phyloP scores from a whole-genome alignment of 2,113 vertebrate genomes.

The Herpetotheres cachinnans region DNA sequence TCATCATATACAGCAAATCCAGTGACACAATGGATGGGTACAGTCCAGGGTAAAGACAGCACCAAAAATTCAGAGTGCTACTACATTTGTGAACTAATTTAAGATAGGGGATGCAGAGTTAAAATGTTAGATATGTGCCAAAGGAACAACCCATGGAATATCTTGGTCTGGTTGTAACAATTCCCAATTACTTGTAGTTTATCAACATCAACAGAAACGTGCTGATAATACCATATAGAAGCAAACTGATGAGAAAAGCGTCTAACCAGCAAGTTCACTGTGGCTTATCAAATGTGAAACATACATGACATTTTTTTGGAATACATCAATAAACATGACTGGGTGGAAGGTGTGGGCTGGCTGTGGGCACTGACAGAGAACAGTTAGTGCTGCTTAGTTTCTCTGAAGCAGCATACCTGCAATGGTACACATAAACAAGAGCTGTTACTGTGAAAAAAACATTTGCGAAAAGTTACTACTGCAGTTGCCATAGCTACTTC shows the following conservation, averaged over 20 bases:
- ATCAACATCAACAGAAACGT: not conserved
- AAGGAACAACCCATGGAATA: not conserved
- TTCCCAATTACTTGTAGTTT: not conserved
- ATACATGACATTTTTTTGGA: not conserved
- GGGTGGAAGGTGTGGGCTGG: not conserved
- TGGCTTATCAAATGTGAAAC: not conserved
- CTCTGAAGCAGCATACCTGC: not conserved
- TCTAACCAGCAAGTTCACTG: not conserved
- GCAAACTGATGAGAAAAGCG: not conserved
- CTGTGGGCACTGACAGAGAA: not conserved
- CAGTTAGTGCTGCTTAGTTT: not conserved
- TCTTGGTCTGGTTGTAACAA: not conserved
- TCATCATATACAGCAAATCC: not conserved
- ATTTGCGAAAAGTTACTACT: not conserved
- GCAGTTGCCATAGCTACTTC: slow-evolving; percentile 7
- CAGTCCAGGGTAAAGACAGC: not conserved
- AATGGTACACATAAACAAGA: not conserved
- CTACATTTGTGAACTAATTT: not conserved
- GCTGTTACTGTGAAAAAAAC: not conserved
- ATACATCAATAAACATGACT: not conserved
- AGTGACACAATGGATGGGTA: not conserved
- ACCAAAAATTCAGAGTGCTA: not conserved
- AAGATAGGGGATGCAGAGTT: not conserved
- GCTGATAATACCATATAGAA: not conserved
- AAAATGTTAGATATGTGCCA: not conserved